phyloP scores from a whole-genome alignment of 2,113 vertebrate genomes.

The Hemiscyllium ocellatum region DNA sequence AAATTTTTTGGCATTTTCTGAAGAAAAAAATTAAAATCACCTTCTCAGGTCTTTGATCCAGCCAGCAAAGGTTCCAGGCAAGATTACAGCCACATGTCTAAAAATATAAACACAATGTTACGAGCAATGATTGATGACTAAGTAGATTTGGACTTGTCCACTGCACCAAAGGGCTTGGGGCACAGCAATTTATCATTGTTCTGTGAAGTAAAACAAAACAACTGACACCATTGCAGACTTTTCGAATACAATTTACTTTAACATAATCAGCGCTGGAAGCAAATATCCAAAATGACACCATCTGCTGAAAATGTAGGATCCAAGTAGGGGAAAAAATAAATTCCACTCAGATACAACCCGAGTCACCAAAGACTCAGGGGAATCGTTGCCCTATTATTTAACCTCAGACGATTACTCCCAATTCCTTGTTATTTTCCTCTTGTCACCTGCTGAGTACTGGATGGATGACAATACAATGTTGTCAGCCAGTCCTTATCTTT shows the following conservation, averaged over 20 bases:
- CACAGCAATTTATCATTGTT: slow-evolving; percentile 33
- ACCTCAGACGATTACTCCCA: background rate
- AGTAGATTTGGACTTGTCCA: slow-evolving; percentile 31
- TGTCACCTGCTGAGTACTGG: background rate
- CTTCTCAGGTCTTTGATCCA: slow-evolving; percentile 21
- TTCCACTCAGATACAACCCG: background rate
- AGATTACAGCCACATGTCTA: slow-evolving; percentile 32
- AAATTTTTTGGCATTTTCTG: background rate
- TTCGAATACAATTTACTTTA: slow-evolving; percentile 26
- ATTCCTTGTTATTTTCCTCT: background rate
- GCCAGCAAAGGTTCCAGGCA: slow-evolving; percentile 28
- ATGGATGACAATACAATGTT: background rate
- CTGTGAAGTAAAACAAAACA: slow-evolving; percentile 25
- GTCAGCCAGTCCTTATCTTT: background rate
- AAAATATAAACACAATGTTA: slow-evolving; percentile 31
- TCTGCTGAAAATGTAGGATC: slow-evolving; percentile 20
- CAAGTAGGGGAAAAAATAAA: background rate
- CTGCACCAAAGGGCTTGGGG: background rate
- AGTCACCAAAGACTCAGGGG: background rate
- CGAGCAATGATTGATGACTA: slow-evolving; percentile 24
- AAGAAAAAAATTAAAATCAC: background rate
- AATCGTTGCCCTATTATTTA: background rate
- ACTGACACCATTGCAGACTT: slow-evolving; percentile 30
- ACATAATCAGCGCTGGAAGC: slow-evolving; percentile 25
- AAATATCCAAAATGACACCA: slow-evolving; percentile 24